Base-by-base conservation (phyloP, 2,113 vertebrate genomes). In the Hystrix brachyura region DNA sequence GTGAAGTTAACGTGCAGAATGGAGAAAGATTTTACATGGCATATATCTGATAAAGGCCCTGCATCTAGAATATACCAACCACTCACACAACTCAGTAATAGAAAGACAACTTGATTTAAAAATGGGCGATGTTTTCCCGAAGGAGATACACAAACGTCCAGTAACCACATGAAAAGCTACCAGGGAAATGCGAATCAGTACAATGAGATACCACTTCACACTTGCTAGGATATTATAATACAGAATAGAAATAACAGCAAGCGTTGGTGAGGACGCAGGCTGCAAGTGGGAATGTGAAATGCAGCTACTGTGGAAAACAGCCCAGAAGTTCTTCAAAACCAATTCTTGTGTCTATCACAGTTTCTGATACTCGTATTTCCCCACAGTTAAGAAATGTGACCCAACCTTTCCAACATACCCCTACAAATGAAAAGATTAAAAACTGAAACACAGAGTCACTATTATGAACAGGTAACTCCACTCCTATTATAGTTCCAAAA, bases 51-150 rank as follows among this genome's bases (percentile, higher is more conserved):
- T 81, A 89, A 85, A 83, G 43, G n/a, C 32, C 53, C 38, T 57
- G 7, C 7, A 32, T 59, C 25, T 69, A 76, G 71, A 90, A 62
- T 46, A 94, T 17, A 81, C 12, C 85, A 65, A 87, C 19, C 86
- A 86, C 32, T 89, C n/a, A 57, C 18, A 81, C 53, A 97, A 79
- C 4, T 80, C 72, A 72, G 29, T 32, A 90, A 82, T 71, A 87
- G 90, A 90, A 92, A 87, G 79, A 78, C 27, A 89, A 57, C 17
- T 27, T 72, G 69, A 65, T 9, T 15, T 32, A 46, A 67, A 91
- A 87, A 87, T 23, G 51, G 57, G 32, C 67, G 80, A 34, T 81
- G 12, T 57, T 82, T 82, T 27, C 79, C 91, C 84, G 84, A 95
- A 78, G 91, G 92, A 67, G 76, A 84, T 27, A 78, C 1, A 82